Base-by-base conservation (phyloP, 2,888 invertebrate species). In the Clusia tigrina region DNA sequence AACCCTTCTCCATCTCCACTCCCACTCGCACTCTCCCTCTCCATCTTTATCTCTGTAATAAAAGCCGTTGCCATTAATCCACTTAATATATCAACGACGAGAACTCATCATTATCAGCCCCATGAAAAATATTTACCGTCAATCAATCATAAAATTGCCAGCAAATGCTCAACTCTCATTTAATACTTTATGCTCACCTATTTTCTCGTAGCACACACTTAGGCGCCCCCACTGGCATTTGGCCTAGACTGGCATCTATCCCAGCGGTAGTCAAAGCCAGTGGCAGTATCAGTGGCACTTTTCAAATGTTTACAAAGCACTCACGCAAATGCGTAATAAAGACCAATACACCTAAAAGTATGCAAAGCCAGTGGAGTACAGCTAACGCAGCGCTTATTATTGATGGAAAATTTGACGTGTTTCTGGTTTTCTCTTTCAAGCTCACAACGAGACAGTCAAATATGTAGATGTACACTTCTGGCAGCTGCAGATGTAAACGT, bases 321-420 rank as follows among this genome's bases (percentile, higher is more conserved):
- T 60, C 53, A 60, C 24, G 54, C 60, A 37, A 60, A 23, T 12
- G 37, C 20, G 23, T 24, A 46, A 53, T 37, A 23, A 12, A 52
- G 9, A n/a, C 60, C 12, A 15, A 48, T 15, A 23, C 57, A 42
- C 51, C 61, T 46, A 24, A 56, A 66, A 55, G 48, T 56, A 57
- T 3, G 42, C 56, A 38, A 23, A 20, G n/a, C n/a, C n/a, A n/a
- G n/a, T n/a, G n/a, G n/a, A n/a, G 26, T 23, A 25, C 18, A 38
- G 23, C 17, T 15, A 37, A 15, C 23, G 51, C 32, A n/a, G n/a
- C n/a, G n/a, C n/a, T n/a, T 24, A 54, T 60, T 60, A 60, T 60
- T 54, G 53, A 60, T 60, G 42, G 60, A 22, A 38, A 59, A 26
- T 59, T 59, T 52, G 52, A 59, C 59, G 53, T 25, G 52, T 59